A percentile compares a stretch with the other conserved stretches of the same genome.
Conservation (phyloP, 2,113 vertebrate species). For the Zosterops hypoxanthus region DNA sequence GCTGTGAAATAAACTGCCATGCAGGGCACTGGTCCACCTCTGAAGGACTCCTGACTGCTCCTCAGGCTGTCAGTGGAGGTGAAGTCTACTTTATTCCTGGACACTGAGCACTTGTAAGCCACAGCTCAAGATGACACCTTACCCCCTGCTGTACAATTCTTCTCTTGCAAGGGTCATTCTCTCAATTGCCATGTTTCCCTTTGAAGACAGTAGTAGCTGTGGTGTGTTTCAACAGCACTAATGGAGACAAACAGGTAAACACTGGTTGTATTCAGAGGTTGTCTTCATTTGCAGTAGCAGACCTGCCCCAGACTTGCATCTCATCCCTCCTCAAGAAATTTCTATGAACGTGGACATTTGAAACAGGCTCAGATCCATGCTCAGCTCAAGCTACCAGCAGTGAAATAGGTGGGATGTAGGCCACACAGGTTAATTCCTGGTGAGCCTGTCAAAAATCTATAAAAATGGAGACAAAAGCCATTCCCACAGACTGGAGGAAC, state of each 20-base stretch:
- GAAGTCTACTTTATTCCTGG: background rate
- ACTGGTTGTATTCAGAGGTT: background rate
- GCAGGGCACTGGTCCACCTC: background rate
- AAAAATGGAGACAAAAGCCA: background rate
- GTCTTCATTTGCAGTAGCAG: background rate
- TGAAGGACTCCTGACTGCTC: background rate
- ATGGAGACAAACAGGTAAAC: background rate
- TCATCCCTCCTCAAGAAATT: background rate
- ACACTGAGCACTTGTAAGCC: background rate
- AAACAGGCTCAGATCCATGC: background rate
- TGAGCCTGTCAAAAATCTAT: background rate
- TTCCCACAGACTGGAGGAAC: background rate
- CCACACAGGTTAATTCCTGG: accelerated
- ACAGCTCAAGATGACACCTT: background rate
- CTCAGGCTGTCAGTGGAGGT: background rate
- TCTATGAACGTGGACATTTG: accelerated
- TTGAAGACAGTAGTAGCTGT: background rate
- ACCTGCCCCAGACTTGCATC: background rate
- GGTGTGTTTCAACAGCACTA: background rate
- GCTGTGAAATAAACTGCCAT: background rate
- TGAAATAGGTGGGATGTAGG: background rate
- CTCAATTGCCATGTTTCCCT: accelerated
- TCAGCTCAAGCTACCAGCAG: background rate
- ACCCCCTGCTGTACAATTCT: background rate
- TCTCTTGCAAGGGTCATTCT: background rate